A percentile compares a stretch with the other conserved stretches of the same genome.
phyloP scores from a whole-genome alignment of 2,888 invertebrate genomes.

The Philhelius pedissequus region DNA sequence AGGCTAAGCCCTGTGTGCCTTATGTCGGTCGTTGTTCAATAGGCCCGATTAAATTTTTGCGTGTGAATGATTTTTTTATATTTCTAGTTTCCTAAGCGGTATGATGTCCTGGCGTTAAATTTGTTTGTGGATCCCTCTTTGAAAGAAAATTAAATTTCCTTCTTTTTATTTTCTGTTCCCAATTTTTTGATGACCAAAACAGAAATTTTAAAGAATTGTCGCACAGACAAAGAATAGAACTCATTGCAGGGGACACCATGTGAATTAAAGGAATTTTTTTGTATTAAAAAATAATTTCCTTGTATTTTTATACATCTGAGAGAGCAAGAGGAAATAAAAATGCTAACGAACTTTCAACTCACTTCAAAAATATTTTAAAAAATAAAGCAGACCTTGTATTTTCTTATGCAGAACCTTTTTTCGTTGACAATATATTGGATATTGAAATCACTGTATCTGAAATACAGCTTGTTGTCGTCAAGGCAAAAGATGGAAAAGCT shows the following conservation, averaged over 20 bases:
- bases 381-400: too few species aligned
- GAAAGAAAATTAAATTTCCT: neutral
- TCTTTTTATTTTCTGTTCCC: neutral
- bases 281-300: neutral
- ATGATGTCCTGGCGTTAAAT: neutral
- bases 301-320: neutral
- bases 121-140: neutral
- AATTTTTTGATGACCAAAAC: neutral
- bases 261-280: neutral
- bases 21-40: conserved; percentile 45
- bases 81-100: neutral
- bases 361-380: too few species aligned
- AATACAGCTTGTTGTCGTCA: too few species aligned
- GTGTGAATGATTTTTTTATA: conserved; percentile 16
- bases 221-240: neutral
- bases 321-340: neutral
- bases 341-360: too few species aligned
- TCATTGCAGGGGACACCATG: neutral
- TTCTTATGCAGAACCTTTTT: too few species aligned
- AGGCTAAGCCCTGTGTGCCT: conserved; percentile 2
- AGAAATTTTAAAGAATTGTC: neutral
- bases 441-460: too few species aligned
- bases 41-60: conserved; percentile 49
- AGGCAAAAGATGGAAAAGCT: too few species aligned
- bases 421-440: too few species aligned